Base-by-base conservation (phyloP, 2,888 invertebrate genomes). In the Argyresthia goedartella region DNA sequence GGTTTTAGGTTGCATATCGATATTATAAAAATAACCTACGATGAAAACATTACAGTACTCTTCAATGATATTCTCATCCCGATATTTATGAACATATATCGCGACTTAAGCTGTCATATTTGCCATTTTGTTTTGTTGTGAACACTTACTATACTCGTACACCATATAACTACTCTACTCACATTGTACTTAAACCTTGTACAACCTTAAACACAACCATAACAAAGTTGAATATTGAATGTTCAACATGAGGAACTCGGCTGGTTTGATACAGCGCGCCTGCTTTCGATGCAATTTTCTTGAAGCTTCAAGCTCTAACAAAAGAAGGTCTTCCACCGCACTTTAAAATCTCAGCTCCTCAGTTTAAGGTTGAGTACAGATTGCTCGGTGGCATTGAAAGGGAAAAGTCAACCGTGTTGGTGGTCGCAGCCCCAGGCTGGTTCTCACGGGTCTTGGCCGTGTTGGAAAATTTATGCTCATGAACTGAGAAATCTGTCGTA, bases 401-500 rank as follows among this genome's bases (percentile, higher is more conserved):
- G 82, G 86, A 85, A 86, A 86, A 85, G 75, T 73, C 63, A 67
- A 68, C 79, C 57, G 75, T 80, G 79, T 71, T 80, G 85, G 86
- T 86, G 86, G 86, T 85, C 85, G 81, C 56, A 60, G 59, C 71
- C 81, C 71, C 63, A 69, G 66, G 81, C 81, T 79, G 55, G 73
- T 85, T 86, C 86, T 80, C 86, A 85, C 86, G 86, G 73, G 71
- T 84, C 81, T 84, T 67, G 76, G 64, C 65, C 72, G 64, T 76
- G 68, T 64, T 73, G 82, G 86, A 84, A 85, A 85, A 85, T 85
- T 77, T 85, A 84, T 85, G 82, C 77, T 81, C 77, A 85, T 78
- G 79, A 76, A 80, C 79, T 81, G 79, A 82, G 84, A 81, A 82
- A 82, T 82, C 75, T 84, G 85, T 82, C 84, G 80, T 82, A 80